Percentiles rank a stretch among this genome's conserved stretches.
Evolutionary conservation across 1,140 invertebrate genomes (phyloP).

Genomic region (Diachasma alloeum): DNA sequence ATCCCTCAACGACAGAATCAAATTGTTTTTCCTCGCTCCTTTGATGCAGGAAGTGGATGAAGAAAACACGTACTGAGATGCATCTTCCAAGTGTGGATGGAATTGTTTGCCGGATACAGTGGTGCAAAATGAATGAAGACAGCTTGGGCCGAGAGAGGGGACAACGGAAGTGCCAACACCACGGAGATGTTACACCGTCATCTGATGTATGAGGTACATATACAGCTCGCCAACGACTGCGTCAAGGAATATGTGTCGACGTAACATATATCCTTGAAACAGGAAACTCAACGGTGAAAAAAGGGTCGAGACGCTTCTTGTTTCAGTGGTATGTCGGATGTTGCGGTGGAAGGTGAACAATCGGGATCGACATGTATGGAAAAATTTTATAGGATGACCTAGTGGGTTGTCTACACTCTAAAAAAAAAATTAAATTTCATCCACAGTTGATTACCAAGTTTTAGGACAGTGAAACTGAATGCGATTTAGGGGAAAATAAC

Average conservation of each 20-base stretch:
- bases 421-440: too few relatives aligned
- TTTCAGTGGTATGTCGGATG: conserved; percentile 46
- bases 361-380: too few relatives aligned
- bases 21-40: not conserved
- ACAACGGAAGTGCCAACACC: conserved; percentile 1
- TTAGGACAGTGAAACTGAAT: too few relatives aligned
- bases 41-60: not conserved
- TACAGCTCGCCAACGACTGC: conserved; percentile 21
- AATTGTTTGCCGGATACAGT: conserved; percentile 15
- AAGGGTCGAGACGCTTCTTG: conserved; percentile 52
- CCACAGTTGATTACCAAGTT: too few relatives aligned
- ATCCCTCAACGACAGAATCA: too few relatives aligned
- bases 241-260: conserved; percentile 55
- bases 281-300: conserved; percentile 45
- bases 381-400: too few relatives aligned
- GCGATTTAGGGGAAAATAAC: too few relatives aligned
- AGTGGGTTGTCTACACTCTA: too few relatives aligned
- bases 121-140: conserved; percentile 30
- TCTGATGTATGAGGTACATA: conserved; percentile 32
- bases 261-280: conserved; percentile 60
- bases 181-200: conserved; percentile 10
- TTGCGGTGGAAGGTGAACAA: too few relatives aligned
- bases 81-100: not conserved
- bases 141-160: conserved; percentile 10
- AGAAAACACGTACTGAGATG: not conserved